Evolutionary conservation across 1,140 invertebrate species (phyloP), one percentile per base, ranked within the genome.

Genomic region (Colletes latitarsis): DNA sequence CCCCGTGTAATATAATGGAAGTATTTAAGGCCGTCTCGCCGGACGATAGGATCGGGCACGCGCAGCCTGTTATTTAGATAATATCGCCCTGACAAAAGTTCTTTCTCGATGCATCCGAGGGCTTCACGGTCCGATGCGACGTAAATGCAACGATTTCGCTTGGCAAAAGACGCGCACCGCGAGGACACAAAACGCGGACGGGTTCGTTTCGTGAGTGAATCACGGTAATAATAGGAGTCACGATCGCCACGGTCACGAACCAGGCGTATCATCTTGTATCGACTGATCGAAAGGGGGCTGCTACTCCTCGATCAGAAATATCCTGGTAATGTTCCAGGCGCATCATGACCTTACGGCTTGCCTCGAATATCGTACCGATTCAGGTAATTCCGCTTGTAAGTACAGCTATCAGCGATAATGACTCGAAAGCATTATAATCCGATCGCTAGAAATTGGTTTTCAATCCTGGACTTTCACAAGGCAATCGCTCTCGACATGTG

Each of bases 221-320:
- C 66, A 58, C 60, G 53, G 58, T 83, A 81, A 87, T 87, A 86
- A 87, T 78, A 58, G 76, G 41, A 86, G 78, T 79, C 82, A 82
- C 82, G 85, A 83, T 74, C 53, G 15, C 19, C 46, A 21, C 52
- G 77, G 66, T 82, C 82, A 84, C 75, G 83, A 86, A 17, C 8
- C 53, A 46, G 55, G 8, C 17, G 30, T 63, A 49, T 12, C 75
- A 86, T 82, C 63, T 57, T 67, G 77, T 81, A 76, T 81, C 80
- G 74, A 71, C 53, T 15, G 69, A 82, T 79, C 76, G 81, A 79
- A 66, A 53, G 43, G 55, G 46, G 63, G 58, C 4, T 14, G 39
- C 5, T 41, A 41, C 74, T 69, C 19, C 49, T 55, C 58, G 53
- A 83, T 83, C 68, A 64, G 53, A 81, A 77, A 66, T 76, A 75